A percentile compares a stretch with the other conserved stretches of the same genome.
Evolutionary conservation across 2,113 vertebrate species (phyloP).

Genomic region (Psilopsiagon aurifrons): DNA sequence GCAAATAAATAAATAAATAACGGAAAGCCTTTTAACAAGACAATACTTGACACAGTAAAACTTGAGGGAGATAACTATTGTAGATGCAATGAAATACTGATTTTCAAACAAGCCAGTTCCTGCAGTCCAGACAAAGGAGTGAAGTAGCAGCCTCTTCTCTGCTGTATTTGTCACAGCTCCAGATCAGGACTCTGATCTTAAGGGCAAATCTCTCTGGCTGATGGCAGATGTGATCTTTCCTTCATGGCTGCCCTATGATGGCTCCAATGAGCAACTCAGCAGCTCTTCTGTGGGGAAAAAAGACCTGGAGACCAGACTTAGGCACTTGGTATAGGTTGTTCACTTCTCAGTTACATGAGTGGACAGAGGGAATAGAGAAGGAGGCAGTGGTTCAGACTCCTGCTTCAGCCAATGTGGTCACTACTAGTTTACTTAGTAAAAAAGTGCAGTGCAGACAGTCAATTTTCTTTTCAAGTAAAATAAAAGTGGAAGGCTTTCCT

Average conservation of each 20-base stretch:
- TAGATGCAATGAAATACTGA: background rate
- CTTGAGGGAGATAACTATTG: background rate
- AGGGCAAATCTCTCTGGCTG: background rate
- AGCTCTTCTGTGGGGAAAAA: background rate
- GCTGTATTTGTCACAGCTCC: background rate
- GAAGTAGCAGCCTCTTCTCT: background rate
- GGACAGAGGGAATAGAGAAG: accelerated
- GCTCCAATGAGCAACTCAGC: background rate
- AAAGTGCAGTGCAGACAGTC: background rate
- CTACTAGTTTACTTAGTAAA: background rate
- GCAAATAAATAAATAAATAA: background rate
- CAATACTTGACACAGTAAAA: background rate
- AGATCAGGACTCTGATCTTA: background rate
- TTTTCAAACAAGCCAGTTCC: background rate
- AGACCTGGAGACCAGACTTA: background rate
- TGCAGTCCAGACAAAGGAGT: background rate
- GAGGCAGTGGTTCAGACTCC: background rate
- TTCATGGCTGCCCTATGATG: accelerated
- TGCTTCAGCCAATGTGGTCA: background rate
- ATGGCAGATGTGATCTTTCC: background rate
- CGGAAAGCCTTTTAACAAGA: background rate
- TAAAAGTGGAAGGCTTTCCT: background rate
- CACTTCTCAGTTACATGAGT: accelerated
- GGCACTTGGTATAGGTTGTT: background rate
- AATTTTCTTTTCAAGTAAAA: background rate